Base-by-base conservation (phyloP, 2,113 vertebrate genomes). In the Phylloscopus whistleri region DNA sequence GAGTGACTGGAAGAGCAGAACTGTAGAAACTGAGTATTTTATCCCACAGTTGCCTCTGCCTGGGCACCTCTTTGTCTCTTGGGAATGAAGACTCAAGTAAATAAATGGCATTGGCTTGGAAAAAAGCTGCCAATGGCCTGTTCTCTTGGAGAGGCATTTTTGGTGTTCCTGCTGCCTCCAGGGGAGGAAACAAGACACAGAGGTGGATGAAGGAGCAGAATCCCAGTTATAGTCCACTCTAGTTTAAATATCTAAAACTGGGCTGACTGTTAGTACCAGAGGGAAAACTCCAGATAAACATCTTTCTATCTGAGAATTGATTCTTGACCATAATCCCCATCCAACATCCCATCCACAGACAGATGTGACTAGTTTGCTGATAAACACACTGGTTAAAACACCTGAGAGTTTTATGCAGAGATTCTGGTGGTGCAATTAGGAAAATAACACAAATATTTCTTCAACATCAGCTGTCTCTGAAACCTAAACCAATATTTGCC, bases 31-130 rank as follows among this genome's bases (percentile, higher is more conserved):
- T 51, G 78, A 73, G 5, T 56, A 26, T 91, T 64, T 70, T 37
- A 9, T 24, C 15, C 44, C 35, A 22, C 52, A 84, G 70, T 62
- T 67, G 53, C 53, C 44, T 58, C 37, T 56, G 43, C 37, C 55
- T 39, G 22, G 6, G 6, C n/a, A n/a, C n/a, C 11, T 41, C 1
- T 13, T 66, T 52, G 41, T 81, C 20, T 90, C 78, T 90, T 93
- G 49, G 46, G 52, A 56, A 35, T 60, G 49, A 86, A 93, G 72
- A 91, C 51, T 91, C 83, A 74, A 68, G 94, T 96, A 74, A 78
- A 86, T 93, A 89, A 94, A 91, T 77, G 69, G 41, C 53, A 48
- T 27, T 89, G 76, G 35, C 49, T 95, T 93, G 90, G 58, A 18
- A 48, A 74, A 64, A 63, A 87, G 18, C 4, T 43, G 86, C 87